Base-by-base conservation (phyloP, 2,113 vertebrate species). In the Charadrius vociferus region DNA sequence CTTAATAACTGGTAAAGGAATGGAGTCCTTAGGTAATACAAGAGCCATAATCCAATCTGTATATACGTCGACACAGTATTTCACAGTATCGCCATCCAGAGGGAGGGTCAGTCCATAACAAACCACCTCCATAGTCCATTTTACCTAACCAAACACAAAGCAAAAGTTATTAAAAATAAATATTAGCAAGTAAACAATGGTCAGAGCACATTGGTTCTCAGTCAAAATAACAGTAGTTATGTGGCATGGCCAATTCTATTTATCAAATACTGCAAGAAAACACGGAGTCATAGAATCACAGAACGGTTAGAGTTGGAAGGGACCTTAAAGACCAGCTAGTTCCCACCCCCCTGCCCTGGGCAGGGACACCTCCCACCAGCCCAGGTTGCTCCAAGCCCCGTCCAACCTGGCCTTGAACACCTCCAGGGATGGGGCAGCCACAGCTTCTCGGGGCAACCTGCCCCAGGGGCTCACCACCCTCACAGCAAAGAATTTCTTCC, bases 111-210 rank as follows among this genome's bases (percentile, higher is more conserved):
- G 97, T 81, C 99, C 99, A 32, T 99, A 99, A 95, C 99, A 99
- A 95, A 99, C 98, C 79, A 99, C 99, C 97, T 99, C 99, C 99
- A 99, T 99, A 56, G 99, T 99, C 99, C 99, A 99, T 98, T 99
- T 99, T 90, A 99, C 99, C 99, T 99, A 83, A 72, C 24, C 49
- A 95, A 95, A 89, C 47, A 83, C 29, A 96, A 95, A 95, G 71
- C 14, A 84, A 34, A 53, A 88, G 49, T 83, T 34, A 90, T 10
- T 71, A 43, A 47, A 81, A 86, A 14, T 26, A 61, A 53, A 8
- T 27, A 55, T 7, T 9, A 3, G 2, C 24, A 75, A 50, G 29
- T 32, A 74, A 84, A 43, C 55, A 92, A 30, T 15, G 6, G 8
- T 62, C 63, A 82, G 34, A 43, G 23, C 8, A 71, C 50, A 14